Conservation (phyloP, 2,797 vertebrate genomes). For the Buceros bicornis region DNA sequence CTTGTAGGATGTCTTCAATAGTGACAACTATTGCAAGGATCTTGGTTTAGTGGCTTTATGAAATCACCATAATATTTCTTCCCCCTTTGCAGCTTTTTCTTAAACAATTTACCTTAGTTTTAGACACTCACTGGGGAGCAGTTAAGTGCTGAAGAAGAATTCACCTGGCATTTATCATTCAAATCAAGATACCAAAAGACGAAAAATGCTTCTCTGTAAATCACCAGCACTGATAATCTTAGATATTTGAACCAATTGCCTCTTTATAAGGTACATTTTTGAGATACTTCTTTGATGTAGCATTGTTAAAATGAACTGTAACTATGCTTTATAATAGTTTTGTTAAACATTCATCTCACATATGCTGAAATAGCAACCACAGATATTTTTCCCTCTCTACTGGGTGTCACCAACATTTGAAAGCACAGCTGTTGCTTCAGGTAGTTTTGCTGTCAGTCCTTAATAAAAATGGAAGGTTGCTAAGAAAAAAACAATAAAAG, state of each 20-base stretch:
- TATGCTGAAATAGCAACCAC: conserved; percentile 25
- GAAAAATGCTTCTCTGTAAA: conserved; percentile 52
- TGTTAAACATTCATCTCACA: conserved; percentile 33
- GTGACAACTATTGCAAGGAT: neutral
- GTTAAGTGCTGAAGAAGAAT: neutral
- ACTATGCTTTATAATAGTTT: conserved; percentile 5
- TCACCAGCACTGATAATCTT: conserved; percentile 58
- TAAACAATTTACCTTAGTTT: neutral
- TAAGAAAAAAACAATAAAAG: neutral
- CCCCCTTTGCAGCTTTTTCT: neutral
- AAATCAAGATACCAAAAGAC: conserved; percentile 38
- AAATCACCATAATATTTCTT: neutral
- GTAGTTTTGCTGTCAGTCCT: neutral
- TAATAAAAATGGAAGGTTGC: neutral
- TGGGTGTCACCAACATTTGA: neutral
- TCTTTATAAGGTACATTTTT: conserved; percentile 49
- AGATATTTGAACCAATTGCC: conserved; percentile 59
- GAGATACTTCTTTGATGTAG: conserved; percentile 30
- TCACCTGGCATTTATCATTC: conserved; percentile 36
- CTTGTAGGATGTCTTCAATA: neutral
- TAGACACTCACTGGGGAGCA: neutral
- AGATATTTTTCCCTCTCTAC: neutral
- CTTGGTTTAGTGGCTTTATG: neutral
- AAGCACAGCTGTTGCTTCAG: conserved; percentile 37
- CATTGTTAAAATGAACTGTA: conserved; percentile 71